Base-by-base conservation (phyloP, 2,797 vertebrate species). In the Amazona ochrocephala region DNA sequence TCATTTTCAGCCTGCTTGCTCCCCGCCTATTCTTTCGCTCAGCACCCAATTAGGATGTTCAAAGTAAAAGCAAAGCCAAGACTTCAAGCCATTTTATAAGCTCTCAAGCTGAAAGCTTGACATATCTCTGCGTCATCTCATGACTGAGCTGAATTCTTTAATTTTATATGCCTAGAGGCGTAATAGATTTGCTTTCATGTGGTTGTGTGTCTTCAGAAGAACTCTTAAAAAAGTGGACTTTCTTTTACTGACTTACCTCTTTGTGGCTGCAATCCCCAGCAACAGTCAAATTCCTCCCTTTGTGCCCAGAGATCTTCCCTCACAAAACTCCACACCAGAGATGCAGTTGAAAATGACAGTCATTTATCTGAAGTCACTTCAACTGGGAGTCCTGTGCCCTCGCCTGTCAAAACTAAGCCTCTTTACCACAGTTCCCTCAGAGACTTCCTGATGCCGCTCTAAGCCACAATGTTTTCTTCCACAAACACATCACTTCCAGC, bases 151-250 rank as follows among this genome's bases (percentile, higher is more conserved):
- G 73, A 95, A 96, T 94, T 94, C 75, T 92, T 93, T 96, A 94
- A 92, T 96, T 97, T 94, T 68, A 64, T 20, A 13, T 94, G 80
- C 61, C 67, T 83, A 53, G 34, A 93, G 58, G 86, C 47, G 54
- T 90, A 89, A 93, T 24, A 95, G 87, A 96, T 92, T 93, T 94
- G 83, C 87, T 96, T 93, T 95, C 92, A 93, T 75, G 34, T 66
- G 47, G 34, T 13, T 94, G 66, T 76, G 71, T 74, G 24, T 76
- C 72, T 88, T 70, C 70, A 80, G 27, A 42, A 96, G 89, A 95
- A 65, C 87, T 93, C 86, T 96, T 95, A 8, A 92, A 84, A 84
- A 90, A 86, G 47, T 54, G 17, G 71, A 60, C 89, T 91, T 94
- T 88, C 53, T 89, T 96, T 60, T 58, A 73, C 29, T 41, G 53